Evolutionary conservation across 2,113 vertebrate species (phyloP), one percentile per base, ranked within the genome.

Genomic region (Spheniscus mendiculus): DNA sequence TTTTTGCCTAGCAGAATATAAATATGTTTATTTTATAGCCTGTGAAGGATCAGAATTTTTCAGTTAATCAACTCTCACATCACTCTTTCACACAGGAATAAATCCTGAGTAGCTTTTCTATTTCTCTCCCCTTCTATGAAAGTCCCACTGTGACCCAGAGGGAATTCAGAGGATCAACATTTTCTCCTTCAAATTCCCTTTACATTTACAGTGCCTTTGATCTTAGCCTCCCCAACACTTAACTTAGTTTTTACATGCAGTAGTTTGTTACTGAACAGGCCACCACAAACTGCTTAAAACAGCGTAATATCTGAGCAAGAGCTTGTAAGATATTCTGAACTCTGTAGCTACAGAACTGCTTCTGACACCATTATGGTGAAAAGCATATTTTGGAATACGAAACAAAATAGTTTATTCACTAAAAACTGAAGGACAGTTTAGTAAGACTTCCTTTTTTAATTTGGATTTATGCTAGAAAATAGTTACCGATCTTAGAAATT

Each of bases 221-320:
- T n/a, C 53, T 94, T 69, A 34, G 66, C 34, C 53, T 83, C 79
- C 62, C 50, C 58, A 89, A 49, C 81, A 87, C n/a, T 59, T 12
- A 81, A 81, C 27, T 76, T 40, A 27, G 7, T 63, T 82, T 71
- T 91, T 12, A 91, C 93, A 83, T 95, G 91, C 96, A 96, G 73
- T 66, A 96, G 62, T 94, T 96, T 93, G 85, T 90, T 77, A 73
- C 71, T 93, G 82, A 94, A 91, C 89, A 97, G 95, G 89, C 83
- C 94, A 96, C 78, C 74, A 94, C 91, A 96, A 96, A 86, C 67
- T 94, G 84, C 78, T 96, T 77, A 22, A 30, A 87, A 61, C 17
- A n/a, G n/a, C 9, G 22, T 15, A 58, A 77, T 79, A 52, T 44
- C 73, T 25, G 27, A 92, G 49, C 76, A 82, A 87, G 44, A 72